Conservation (phyloP, 2,888 invertebrate genomes). For the Poecilus cupreus region DNA sequence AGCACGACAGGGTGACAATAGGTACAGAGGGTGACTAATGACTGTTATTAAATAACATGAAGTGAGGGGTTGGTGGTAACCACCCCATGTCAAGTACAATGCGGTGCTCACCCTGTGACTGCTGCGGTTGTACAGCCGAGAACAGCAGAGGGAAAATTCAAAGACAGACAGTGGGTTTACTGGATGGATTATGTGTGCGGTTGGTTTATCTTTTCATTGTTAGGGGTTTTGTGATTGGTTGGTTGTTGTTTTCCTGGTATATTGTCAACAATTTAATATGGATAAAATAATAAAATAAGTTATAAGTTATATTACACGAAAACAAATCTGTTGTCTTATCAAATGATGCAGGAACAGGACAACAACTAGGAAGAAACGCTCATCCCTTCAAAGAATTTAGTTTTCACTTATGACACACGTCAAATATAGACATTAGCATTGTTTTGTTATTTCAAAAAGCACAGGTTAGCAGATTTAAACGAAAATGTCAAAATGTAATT, state of each 20-base stretch:
- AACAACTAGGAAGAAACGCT: too few relatives aligned
- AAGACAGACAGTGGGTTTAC: background rate
- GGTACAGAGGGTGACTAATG: constrained; percentile 14
- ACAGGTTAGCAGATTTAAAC: too few relatives aligned
- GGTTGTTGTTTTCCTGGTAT: background rate
- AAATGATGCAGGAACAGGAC: too few relatives aligned
- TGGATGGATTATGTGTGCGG: background rate
- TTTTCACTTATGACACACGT: too few relatives aligned
- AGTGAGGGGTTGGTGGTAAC: constrained; percentile 1
- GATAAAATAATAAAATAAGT: too few relatives aligned
- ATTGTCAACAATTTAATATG: too few relatives aligned
- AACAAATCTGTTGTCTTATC: too few relatives aligned
- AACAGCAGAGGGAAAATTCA: background rate
- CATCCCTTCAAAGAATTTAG: too few relatives aligned
- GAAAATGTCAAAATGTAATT: too few relatives aligned
- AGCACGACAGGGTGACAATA: constrained; percentile 23
- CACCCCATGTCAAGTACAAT: background rate
- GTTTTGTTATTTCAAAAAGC: too few relatives aligned
- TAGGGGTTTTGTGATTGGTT: background rate
- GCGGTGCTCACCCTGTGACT: background rate
- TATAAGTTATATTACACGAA: too few relatives aligned
- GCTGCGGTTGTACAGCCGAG: background rate
- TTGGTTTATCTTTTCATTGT: background rate
- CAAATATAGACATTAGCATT: too few relatives aligned
- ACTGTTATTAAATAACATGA: constrained; percentile 31